Evolutionary conservation across 2,797 vertebrate genomes (phyloP), one percentile per base, ranked within the genome.

Genomic region (Danio tinwini): DNA sequence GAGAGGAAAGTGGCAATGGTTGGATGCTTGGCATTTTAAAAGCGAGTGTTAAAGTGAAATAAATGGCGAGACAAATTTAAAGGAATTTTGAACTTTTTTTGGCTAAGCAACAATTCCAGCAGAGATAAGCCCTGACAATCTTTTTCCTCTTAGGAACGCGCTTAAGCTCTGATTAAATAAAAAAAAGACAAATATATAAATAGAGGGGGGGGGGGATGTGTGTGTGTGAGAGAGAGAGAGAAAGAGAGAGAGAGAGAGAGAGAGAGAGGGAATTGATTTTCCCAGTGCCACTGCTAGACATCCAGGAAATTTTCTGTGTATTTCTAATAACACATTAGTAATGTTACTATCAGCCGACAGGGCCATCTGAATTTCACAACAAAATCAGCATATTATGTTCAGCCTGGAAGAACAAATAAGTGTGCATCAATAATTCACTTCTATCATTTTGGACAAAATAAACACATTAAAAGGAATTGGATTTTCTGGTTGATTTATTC

Each of bases 101-200:
- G n/a, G 56, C 37, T 6, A 4, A 70, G 56, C 45, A 52, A 71
- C 47, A 62, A 71, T 42, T 40, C 59, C 52, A 55, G 16, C 29
- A 72, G 21, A 72, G 49, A 64, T 63, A 37, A 55, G 39, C 49
- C 47, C 58, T 72, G 37, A 63, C 14, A 72, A 79, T 55, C 58
- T 1, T 17, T 79, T 72, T 63, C 17, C 49, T 72, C 49, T 53
- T 47, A 49, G 11, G 11, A 59, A 70, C 6, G 2, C 42, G 47
- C 21, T 62, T 16, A 12, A 78, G 40, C 16, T 53, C 1, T 7
- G 49, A 55, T 45, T 67, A 17, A 47, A 14, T 11, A 11, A 74
- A 40, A 74, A 40, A 55, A 7, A 17, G 39, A 67, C 5, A 52
- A 5, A 37, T 1, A 49, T 13, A 40, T 7, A 40, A 40, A 50